A percentile compares a stretch with the other conserved stretches of the same genome.
phyloP scores from a whole-genome alignment of 2,888 invertebrate species.

The Scaptomyza reducta region DNA sequence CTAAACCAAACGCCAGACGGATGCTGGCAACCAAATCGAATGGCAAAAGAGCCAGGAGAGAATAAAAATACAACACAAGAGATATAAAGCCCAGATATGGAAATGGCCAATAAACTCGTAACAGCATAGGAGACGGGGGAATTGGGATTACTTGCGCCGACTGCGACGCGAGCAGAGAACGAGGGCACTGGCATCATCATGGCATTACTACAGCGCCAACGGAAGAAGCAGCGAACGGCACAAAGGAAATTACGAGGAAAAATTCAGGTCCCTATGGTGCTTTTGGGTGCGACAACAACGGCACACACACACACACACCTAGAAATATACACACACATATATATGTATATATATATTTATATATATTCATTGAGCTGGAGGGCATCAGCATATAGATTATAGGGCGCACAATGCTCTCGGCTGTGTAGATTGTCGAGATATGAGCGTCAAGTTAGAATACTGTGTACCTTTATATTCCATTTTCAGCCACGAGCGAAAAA shows the following conservation, averaged over 20 bases:
- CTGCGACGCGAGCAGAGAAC: constrained; percentile 26
- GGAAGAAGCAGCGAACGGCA: constrained; percentile 32
- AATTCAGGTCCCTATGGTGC: constrained; percentile 78
- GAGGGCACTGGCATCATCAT: constrained; percentile 48
- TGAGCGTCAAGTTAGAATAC: constrained; percentile 43
- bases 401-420: constrained; percentile 53
- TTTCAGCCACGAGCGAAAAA: constrained; percentile 51
- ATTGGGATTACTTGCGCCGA: constrained; percentile 69
- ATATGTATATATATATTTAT: constrained; percentile 12
- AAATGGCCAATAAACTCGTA: constrained; percentile 77
- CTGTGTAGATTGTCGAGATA: constrained; percentile 60
- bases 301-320: constrained; percentile 37
- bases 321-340: constrained; percentile 6
- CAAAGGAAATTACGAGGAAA: constrained; percentile 79
- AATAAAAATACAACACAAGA: constrained; percentile 35
- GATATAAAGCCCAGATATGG: constrained; percentile 78
- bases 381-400: constrained; percentile 70
- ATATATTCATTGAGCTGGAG: constrained; percentile 41
- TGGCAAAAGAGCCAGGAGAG: constrained; percentile 25
- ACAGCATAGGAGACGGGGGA: constrained; percentile 58
- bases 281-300: constrained; percentile 70
- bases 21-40: constrained; percentile 40
- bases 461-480: constrained; percentile 30
- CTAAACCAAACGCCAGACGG: constrained; percentile 11
- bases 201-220: constrained; percentile 20